Evolutionary conservation across 1,140 invertebrate genomes (phyloP).

Genomic region (Dryas iulia): DNA sequence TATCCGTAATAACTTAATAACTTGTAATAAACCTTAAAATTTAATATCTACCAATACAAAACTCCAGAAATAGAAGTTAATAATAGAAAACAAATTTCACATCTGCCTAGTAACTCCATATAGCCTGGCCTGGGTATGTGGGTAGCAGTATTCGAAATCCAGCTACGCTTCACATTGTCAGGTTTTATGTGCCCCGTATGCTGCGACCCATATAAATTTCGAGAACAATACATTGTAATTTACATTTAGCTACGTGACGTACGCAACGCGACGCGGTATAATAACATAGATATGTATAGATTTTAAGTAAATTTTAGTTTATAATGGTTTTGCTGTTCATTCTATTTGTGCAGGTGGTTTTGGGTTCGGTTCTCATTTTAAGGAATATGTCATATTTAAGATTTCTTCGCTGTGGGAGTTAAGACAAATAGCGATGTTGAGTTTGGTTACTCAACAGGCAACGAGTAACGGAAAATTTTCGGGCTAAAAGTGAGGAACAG

Average conservation of each 20-base stretch:
- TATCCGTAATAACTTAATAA: too few species aligned
- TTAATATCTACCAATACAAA: too few species aligned
- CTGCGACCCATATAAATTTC: constrained; percentile 4
- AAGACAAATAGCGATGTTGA: too few species aligned
- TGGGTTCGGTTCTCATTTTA: too few species aligned
- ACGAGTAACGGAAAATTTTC: too few species aligned
- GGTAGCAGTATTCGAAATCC: neutral
- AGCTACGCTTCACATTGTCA: neutral
- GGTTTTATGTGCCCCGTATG: constrained; percentile 1
- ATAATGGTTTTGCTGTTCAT: too few species aligned
- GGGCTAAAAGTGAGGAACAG: too few species aligned
- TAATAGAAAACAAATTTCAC: neutral
- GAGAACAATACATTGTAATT: constrained; percentile 5
- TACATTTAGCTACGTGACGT: neutral
- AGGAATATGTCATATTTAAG: too few species aligned
- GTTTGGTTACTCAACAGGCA: too few species aligned
- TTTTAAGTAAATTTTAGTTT: neutral
- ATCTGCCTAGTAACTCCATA: neutral
- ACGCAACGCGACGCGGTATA: neutral
- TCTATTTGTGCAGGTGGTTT: too few species aligned
- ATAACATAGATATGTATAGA: neutral
- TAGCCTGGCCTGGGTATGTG: neutral
- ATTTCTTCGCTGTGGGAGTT: too few species aligned
- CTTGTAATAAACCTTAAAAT: too few species aligned
- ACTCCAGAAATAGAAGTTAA: neutral